Percentiles rank a stretch among this genome's conserved stretches.
phyloP scores from a whole-genome alignment of 1,140 invertebrate genomes.

The Anoplolepis gracilipes region DNA sequence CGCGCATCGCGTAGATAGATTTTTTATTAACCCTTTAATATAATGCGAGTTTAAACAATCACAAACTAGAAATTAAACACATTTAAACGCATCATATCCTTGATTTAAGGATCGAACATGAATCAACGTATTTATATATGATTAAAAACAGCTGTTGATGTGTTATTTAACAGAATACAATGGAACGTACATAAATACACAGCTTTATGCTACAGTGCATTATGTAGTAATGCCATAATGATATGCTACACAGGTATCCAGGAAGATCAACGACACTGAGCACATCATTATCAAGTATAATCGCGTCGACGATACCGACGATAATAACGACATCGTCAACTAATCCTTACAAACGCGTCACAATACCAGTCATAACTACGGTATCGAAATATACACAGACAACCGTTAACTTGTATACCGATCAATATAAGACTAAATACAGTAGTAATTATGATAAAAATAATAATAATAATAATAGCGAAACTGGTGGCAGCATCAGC shows the following conservation, averaged over 20 bases:
- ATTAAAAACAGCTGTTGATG: not conserved
- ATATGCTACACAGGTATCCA: conserved; percentile 80
- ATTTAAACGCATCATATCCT: not conserved
- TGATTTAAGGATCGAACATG: not conserved
- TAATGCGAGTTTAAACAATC: not conserved
- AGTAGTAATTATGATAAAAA: conserved; percentile 51
- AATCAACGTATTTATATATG: not conserved
- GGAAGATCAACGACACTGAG: conserved; percentile 82
- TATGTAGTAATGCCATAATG: conserved; percentile 54
- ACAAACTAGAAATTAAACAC: not conserved
- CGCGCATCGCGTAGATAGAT: not conserved
- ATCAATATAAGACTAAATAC: conserved; percentile 72
- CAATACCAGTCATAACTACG: conserved; percentile 55
- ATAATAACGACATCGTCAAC: conserved; percentile 54
- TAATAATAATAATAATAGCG: conserved; percentile 53
- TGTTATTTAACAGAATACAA: not conserved
- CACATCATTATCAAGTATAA: conserved; percentile 74
- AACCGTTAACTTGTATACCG: conserved; percentile 76
- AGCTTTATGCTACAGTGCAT: not conserved
- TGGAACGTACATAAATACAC: not conserved
- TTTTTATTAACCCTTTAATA: not conserved
- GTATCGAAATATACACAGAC: conserved; percentile 75
- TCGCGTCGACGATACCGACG: conserved; percentile 61
- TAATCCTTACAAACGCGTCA: conserved; percentile 65
- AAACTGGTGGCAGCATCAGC: conserved; percentile 33